Base-by-base conservation (phyloP, 2,113 vertebrate species). In the Zapornia atra region DNA sequence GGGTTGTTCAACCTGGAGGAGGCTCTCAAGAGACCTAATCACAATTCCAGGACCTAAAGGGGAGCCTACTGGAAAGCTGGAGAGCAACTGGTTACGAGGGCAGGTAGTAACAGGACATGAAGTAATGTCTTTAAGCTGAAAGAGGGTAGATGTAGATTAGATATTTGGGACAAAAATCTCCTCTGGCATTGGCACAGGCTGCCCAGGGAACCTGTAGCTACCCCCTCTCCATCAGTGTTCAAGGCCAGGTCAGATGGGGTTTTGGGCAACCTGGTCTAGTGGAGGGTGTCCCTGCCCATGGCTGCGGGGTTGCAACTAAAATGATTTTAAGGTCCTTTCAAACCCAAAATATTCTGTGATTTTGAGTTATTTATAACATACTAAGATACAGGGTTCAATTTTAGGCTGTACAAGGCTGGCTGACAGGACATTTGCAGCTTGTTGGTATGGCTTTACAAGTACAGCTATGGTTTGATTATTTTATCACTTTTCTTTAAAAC, bases 221-320 rank as follows among this genome's bases (percentile, higher is more conserved):
- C 11, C 22, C 18, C 12, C 15, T 36, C 18, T 15, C 12, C 78
- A 18, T 31, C 42, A 57, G 15, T 4, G 1, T 57, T 70, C 14
- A 42, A 42, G 17, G 20, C 5, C 15, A 28, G 65, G 31, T 9
- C 65, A 51, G 31, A 42, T 0, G 1, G 28, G 4, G 6, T 9
- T 66, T 13, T 46, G 33, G 66, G 33, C 7, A 53, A 17, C 8
- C 22, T 60, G 22, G 24, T 57, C 4, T 22, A 3, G 10, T 36
- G 29, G 33, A n/a, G 72, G 44, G 12, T 54, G 21, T 24, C n/a
- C 5, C 9, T 72, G 20, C 9, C 34, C 6, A 40, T 4, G n/a
- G 15, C 5, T 9, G 40, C 6, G 19, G 4, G 29, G 13, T 38
- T 36, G 12, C 15, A 56, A 56, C 15, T 25, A 65, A 65, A 25